phyloP scores from a whole-genome alignment of 2,888 invertebrate genomes.

The Brachynemurus nebulosus region DNA sequence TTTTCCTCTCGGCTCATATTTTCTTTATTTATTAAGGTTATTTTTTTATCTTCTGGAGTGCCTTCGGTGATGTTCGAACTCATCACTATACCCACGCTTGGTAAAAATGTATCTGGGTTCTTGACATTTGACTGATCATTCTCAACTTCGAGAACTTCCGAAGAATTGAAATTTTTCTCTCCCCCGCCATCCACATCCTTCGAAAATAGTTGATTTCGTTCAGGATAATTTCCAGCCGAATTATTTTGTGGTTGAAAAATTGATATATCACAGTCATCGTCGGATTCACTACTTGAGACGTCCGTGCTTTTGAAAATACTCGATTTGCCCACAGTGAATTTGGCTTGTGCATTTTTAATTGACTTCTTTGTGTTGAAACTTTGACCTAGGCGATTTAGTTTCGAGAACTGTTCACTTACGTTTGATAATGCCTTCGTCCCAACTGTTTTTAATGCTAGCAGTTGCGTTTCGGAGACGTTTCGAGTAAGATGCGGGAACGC shows the following conservation, averaged over 20 bases:
- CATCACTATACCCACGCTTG: slow-evolving; percentile 53
- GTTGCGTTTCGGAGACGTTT: slow-evolving; percentile 81
- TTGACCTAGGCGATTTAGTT: slow-evolving; percentile 58
- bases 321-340: slow-evolving; percentile 38
- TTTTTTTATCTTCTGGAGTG: slow-evolving; percentile 16
- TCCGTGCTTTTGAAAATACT: slow-evolving; percentile 23
- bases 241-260: slow-evolving; percentile 28
- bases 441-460: slow-evolving; percentile 61
- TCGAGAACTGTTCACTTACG: slow-evolving; percentile 76
- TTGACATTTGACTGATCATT: slow-evolving; percentile 19
- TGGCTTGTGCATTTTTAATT: slow-evolving; percentile 21
- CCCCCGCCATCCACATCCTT: neutral
- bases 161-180: slow-evolving; percentile 8
- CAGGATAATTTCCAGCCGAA: neutral
- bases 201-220: neutral
- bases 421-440: slow-evolving; percentile 77
- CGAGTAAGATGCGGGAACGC: slow-evolving; percentile 52
- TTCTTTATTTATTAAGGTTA: slow-evolving; percentile 31
- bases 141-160: slow-evolving; percentile 14
- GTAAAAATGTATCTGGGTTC: slow-evolving; percentile 39
- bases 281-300: slow-evolving; percentile 41
- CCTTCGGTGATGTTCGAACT: slow-evolving; percentile 18
- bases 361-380: slow-evolving; percentile 42
- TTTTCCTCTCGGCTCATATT: slow-evolving; percentile 26
- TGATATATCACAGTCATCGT: slow-evolving; percentile 51